phyloP scores from a whole-genome alignment of 2,888 invertebrate species.

The Melanotus villosus region DNA sequence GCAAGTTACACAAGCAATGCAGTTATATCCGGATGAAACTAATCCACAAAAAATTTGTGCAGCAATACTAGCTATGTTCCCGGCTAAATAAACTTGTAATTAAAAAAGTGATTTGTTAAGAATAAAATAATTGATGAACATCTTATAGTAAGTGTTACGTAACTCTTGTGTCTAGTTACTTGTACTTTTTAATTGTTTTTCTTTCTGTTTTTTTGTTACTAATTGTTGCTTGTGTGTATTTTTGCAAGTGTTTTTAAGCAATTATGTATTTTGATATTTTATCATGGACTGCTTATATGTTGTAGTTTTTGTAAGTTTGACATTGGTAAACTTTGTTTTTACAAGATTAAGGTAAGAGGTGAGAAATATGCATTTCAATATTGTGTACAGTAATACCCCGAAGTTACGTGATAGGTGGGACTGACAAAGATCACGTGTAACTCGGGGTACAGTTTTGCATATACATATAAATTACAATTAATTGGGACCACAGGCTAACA shows the following conservation, averaged over 20 bases:
- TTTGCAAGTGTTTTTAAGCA: neutral
- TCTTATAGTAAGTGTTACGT: neutral
- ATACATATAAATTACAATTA: no score
- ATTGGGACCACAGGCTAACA: no score
- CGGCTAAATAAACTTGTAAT: conserved; percentile 61
- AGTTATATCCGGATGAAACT: conserved; percentile 88
- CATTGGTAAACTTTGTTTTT: no score
- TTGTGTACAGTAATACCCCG: no score
- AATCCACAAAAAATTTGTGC: conserved; percentile 93
- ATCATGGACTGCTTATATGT: neutral
- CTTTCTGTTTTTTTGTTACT: conserved; percentile 29
- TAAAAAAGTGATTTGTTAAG: neutral
- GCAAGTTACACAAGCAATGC: conserved; percentile 91
- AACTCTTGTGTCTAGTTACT: neutral
- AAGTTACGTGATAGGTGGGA: no score
- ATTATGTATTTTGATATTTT: neutral
- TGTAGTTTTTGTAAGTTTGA: neutral
- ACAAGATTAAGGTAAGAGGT: no score
- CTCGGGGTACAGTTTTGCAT: no score
- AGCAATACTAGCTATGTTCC: conserved; percentile 84
- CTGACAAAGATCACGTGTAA: no score
- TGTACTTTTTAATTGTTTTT: conserved; percentile 15
- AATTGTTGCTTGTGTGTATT: conserved; percentile 34
- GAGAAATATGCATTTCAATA: neutral
- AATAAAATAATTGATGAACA: neutral